Percentiles rank a stretch among this genome's conserved stretches.
These are phyloP conservation scores for Mechanitis messenoides DNA, from an alignment of 2,888 invertebrate genomes.

Conservation along the genomic window DNA sequence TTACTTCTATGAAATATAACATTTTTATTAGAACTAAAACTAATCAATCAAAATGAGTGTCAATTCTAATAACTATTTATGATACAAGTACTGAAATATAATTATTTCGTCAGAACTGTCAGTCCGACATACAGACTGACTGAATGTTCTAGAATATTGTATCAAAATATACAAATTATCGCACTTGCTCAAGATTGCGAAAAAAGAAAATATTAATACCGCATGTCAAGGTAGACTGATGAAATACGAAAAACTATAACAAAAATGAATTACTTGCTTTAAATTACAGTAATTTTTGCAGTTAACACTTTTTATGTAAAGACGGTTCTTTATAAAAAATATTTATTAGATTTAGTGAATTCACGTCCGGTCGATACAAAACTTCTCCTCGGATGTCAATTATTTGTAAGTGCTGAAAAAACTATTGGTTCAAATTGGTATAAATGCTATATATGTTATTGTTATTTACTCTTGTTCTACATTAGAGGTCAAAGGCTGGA, in stretches of 20 bases:
- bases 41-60: constrained; percentile 2
- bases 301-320: not conserved
- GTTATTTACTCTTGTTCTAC: no score
- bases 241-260: constrained; percentile 26
- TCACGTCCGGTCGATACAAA: no score
- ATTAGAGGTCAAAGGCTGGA: no score
- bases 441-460: no score
- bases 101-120: not conserved
- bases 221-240: constrained; percentile 32
- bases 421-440: no score
- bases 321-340: not conserved
- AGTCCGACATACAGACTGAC: not conserved
- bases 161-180: constrained; percentile 4
- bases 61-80: not conserved
- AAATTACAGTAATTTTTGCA: constrained; percentile 11
- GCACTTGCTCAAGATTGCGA: constrained; percentile 21
- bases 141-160: constrained; percentile 6
- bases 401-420: no score
- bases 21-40: no score
- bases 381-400: no score
- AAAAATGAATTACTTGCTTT: constrained; percentile 27
- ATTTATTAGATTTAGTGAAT: no score
- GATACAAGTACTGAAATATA: not conserved
- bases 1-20: no score
- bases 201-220: constrained; percentile 25